phyloP scores from a whole-genome alignment of 2,113 vertebrate genomes.

The Zosterops pallidus region DNA sequence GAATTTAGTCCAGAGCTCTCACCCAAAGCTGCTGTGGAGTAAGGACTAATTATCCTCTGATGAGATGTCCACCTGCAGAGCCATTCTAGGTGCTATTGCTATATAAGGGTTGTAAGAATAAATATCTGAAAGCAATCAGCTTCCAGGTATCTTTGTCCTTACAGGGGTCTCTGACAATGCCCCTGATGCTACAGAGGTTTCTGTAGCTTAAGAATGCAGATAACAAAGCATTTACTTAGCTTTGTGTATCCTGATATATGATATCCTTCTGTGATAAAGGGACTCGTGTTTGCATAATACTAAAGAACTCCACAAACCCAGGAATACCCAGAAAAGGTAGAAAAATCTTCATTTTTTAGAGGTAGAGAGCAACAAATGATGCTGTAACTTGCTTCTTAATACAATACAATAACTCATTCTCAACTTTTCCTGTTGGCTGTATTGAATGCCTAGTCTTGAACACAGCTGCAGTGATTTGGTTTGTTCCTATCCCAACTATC shows the following conservation, averaged over 20 bases:
- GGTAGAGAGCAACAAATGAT: neutral
- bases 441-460: neutral
- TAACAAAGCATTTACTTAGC: neutral
- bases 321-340: neutral
- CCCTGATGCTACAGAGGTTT: neutral
- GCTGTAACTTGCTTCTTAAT: neutral
- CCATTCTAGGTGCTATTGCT: neutral
- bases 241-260: neutral
- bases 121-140: neutral
- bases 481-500: neutral
- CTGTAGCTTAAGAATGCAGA: neutral
- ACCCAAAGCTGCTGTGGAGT: neutral
- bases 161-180: fast-evolving
- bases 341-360: neutral
- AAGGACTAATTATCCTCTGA: constrained; percentile 4
- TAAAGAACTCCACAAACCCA: neutral
- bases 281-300: neutral
- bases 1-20: neutral
- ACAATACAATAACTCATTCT: neutral
- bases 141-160: neutral
- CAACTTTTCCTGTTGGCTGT: fast-evolving
- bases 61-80: constrained; percentile 25
- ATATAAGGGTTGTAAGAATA: neutral
- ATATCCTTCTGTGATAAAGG: neutral
- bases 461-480: neutral